Base-by-base conservation (phyloP, 2,113 vertebrate genomes). In the Camelus bactrianus region DNA sequence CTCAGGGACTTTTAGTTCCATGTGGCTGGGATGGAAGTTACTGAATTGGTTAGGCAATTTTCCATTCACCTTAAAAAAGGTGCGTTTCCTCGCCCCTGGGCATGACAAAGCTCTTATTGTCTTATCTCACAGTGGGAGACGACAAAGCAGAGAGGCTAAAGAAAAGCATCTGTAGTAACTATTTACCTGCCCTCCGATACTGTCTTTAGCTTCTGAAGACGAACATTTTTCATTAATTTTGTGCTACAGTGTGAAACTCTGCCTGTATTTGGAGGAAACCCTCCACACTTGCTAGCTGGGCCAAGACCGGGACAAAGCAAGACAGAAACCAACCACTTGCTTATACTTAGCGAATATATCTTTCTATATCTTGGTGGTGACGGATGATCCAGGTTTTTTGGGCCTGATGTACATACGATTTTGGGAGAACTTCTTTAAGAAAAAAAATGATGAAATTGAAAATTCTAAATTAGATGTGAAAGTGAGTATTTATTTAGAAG, bases 1-100 rank as follows among this genome's bases (percentile, higher is more conserved):
- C 30, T 70, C 46, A 83, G 69, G 8, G 38, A 48, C 46, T 79
- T 81, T 85, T 70, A 65, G 48, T 80, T 76, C n/a, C 20, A n/a
- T 8, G 72, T 5, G 65, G 4, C 28, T 60, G 54, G 24, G n/a
- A 67, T 62, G 28, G 14, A 16, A 52, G 67, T 73, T 56, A 50
- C 8, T 85, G 76, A 97, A 58, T 20, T 86, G 69, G 88, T 73
- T n/a, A 58, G 32, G 48, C 1, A 8, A 77, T 52, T 85, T 91
- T 67, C 50, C 22, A 79, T 60, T 94, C 42, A 82, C 52, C 88
- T 93, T 82, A 30, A 92, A 67, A 60, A 94, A 83, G 56, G 42
- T 35, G 7, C 17, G 30, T 85, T 69, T 54, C 54, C 26, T 94
- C 91, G 56, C 11, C 12, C 19, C 35, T n/a, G 32, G 19, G 17